Conservation (phyloP, 2,797 vertebrate species). For the Mus spretus region DNA sequence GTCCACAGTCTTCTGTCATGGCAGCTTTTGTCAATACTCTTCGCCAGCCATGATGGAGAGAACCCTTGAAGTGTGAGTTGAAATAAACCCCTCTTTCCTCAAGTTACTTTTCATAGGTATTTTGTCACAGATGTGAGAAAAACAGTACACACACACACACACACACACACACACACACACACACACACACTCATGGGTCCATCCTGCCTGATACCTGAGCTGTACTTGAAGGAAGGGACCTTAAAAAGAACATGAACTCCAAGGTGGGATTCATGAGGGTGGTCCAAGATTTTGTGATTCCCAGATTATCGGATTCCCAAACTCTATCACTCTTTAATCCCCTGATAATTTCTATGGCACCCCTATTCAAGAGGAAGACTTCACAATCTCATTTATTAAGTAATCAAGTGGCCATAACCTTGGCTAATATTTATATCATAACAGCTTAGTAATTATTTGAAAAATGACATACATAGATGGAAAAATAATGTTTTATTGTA, state of each 20-base stretch:
- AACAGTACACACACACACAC: not conserved
- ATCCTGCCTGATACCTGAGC: not conserved
- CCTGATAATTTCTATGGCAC: not conserved
- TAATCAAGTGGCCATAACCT: not conserved
- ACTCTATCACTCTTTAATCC: not conserved
- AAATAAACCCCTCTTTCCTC: not conserved
- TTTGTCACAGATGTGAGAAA: not conserved
- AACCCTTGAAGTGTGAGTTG: not conserved
- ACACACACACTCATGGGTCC: too few species aligned
- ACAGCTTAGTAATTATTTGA: not conserved
- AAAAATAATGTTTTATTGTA: constrained; percentile 8
- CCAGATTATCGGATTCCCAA: not conserved
- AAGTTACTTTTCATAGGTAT: not conserved
- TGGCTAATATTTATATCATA: constrained; percentile 41
- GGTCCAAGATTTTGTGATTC: not conserved
- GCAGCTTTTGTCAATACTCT: not conserved
- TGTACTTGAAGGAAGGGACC: not conserved
- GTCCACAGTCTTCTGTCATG: too few species aligned
- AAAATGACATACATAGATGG: not conserved
- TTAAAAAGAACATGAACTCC: not conserved
- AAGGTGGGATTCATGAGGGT: not conserved
- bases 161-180: not conserved
- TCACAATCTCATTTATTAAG: constrained; percentile 6
- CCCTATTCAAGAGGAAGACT: not conserved
- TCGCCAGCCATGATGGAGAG: not conserved